Evolutionary conservation across 2,113 vertebrate species (phyloP), one percentile per base, ranked within the genome.

Genomic region (Nannobrachium achirus): DNA sequence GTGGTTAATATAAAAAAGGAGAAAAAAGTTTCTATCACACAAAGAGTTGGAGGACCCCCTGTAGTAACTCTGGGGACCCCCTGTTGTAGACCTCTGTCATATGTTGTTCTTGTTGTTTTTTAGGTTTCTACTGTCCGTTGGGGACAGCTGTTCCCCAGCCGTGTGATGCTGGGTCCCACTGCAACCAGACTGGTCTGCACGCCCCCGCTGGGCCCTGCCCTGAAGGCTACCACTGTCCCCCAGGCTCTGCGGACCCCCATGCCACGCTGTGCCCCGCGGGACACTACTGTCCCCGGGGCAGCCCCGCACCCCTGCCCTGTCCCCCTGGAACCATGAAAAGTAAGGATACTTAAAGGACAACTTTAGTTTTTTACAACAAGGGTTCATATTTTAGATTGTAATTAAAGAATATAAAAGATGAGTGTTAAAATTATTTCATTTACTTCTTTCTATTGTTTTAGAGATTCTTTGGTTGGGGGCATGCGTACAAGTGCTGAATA

Each of bases 241-340:
- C 4, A 65, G 93, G 93, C n/a, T 93, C 94, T 61, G 68, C 75
- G 66, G 64, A 81, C 63, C 79, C 88, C 9, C 57, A 85, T 45
- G 10, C 74, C n/a, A 46, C 67, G 0, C 69, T 33, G 8, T 94
- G 93, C 73, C 84, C 76, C 25, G 52, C 39, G 45, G 95, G 95
- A 75, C 90, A 95, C 81, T 97, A 93, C 73, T 98, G 96, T 82
- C 95, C 95, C 71, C 62, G 46, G 69, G 92, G 89, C 42, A 94
- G 92, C 15, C 72, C 75, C 38, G 49, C 85, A 52, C 91, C 90
- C 48, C 64, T 89, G 40, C 85, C 88, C 46, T 94, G 93, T 72
- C 89, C 86, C 48, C 15, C 58, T 44, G 92, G 92, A 74, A 92
- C 89, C 49, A 41, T 91, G 18, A 88, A 77, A 77, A 63, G 92